Conservation (phyloP, 2,113 vertebrate species). For the Girardinichthys multiradiatus region DNA sequence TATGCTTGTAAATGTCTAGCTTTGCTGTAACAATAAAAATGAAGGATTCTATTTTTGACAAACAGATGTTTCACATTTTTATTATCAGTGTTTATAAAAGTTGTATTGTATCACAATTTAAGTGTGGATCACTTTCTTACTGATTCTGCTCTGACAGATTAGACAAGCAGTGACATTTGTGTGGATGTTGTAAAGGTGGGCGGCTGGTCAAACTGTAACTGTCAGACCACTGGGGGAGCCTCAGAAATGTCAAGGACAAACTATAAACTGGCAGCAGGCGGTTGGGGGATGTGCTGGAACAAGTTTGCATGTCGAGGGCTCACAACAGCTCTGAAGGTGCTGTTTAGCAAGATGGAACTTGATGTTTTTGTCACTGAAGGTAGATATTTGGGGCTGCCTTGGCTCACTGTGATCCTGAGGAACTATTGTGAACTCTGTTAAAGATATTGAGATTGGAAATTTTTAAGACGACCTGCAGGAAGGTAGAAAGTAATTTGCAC, state of each 20-base stretch:
- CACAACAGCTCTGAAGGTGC: not conserved
- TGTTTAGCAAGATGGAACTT: not conserved
- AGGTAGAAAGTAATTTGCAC: no score
- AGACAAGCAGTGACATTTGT: not conserved
- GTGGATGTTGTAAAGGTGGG: slow-evolving; percentile 1
- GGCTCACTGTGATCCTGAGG: not conserved
- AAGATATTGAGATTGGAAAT: not conserved
- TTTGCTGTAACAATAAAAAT: slow-evolving; percentile 24
- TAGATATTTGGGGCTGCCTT: not conserved
- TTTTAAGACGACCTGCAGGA: not conserved
- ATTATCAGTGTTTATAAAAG: slow-evolving; percentile 3
- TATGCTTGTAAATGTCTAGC: slow-evolving; percentile 8
- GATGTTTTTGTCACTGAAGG: not conserved
- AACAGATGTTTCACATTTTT: slow-evolving; percentile 10
- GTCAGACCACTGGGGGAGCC: slow-evolving; percentile 1
- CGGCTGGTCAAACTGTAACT: slow-evolving; percentile 5
- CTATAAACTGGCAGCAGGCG: slow-evolving; percentile 3
- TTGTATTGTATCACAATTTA: not conserved
- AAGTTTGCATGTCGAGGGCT: slow-evolving; percentile 8
- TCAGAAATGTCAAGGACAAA: slow-evolving; percentile 28
- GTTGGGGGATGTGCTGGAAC: slow-evolving; percentile 7
- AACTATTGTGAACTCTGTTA: not conserved
- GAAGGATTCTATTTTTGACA: slow-evolving; percentile 22
- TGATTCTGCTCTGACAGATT: not conserved
- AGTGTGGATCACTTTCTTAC: not conserved